Base-by-base conservation (phyloP, 2,888 invertebrate species). In the Andrena trimmerana region DNA sequence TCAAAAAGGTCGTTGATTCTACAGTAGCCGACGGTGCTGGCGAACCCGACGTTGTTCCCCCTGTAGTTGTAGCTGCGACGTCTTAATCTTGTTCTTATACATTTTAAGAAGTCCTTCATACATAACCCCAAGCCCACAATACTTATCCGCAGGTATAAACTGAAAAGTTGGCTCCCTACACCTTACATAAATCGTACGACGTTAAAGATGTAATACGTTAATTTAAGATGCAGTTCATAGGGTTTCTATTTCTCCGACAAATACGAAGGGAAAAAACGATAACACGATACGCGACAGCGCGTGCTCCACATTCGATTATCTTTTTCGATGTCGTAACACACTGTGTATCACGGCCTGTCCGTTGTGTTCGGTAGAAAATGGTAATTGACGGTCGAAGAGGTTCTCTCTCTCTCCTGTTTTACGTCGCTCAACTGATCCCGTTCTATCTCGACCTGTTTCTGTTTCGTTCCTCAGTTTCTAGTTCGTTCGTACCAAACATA, bases 1-100 rank as follows among this genome's bases (percentile, higher is more conserved):
- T 93, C 68, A 94, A 93, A 87, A 94, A 94, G 76, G 91, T 93
- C 71, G 93, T 93, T 71, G 93, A 93, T 77, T 89, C 92, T 70
- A 88, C 90, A 65, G 89, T 92, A 66, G 92, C 92, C 63, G 94
- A 94, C 54, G 93, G 91, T 79, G 90, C 92, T 73, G 93, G 92
- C 74, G 94, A 94, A 87, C 88, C 93, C 60, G 93, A 94, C 31
- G 93, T 94, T 83, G 93, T 93, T 82, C 92, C 93, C 75, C 90
- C 93, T 31, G 92, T 93, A 81, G 93, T 93, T 67, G 93, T 93
- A 78, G 93, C 92, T 74, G 94, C 94, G 86, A 94, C 93, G 90
- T 94, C 94, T 90, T 94, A 94, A 94, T 93, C 90, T 90, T 90
- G 86, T 89, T 88, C 89, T 88, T 73, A 89, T 89, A 90, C 89